These are phyloP conservation scores for Dryobates pubescens DNA, from an alignment of 2,797 vertebrate species.

Conservation along the genomic window DNA sequence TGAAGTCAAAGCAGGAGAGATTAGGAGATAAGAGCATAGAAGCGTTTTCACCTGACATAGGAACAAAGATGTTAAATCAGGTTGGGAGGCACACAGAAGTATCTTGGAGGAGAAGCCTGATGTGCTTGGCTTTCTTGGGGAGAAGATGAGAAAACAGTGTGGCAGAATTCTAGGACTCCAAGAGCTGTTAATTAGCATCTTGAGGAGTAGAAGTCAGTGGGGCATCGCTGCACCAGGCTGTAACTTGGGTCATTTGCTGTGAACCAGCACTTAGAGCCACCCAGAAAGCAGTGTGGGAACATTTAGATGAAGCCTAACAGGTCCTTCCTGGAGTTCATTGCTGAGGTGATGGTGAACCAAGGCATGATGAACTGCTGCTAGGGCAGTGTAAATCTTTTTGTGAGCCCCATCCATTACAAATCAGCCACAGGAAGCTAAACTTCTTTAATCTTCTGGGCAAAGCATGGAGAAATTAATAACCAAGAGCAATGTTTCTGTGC, in stretches of 20 bases:
- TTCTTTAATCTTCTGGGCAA: slow-evolving; percentile 2
- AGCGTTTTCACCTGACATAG: neutral
- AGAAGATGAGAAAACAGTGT: neutral
- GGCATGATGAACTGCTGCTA: neutral
- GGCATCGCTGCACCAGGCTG: neutral
- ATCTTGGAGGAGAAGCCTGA: neutral
- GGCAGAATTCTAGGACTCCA: neutral
- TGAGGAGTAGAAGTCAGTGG: neutral
- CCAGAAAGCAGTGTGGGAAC: neutral
- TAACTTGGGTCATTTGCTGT: neutral
- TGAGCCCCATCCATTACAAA: slow-evolving; percentile 7
- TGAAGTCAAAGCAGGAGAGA: neutral
- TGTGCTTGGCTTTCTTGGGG: neutral
- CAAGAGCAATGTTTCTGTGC: neutral
- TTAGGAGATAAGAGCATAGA: neutral
- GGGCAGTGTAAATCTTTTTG: neutral
- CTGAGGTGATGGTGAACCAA: too few relatives aligned
- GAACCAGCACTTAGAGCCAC: neutral
- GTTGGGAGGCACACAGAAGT: neutral
- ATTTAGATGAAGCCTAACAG: neutral
- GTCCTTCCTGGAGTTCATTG: neutral
- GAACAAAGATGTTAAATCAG: neutral
- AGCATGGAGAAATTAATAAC: neutral
- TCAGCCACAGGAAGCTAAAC: neutral
- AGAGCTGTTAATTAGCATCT: neutral